A percentile compares a stretch with the other conserved stretches of the same genome.
These are phyloP conservation scores for Zaprionus inermis DNA, from an alignment of 1,140 invertebrate genomes.

Conservation along the genomic window DNA sequence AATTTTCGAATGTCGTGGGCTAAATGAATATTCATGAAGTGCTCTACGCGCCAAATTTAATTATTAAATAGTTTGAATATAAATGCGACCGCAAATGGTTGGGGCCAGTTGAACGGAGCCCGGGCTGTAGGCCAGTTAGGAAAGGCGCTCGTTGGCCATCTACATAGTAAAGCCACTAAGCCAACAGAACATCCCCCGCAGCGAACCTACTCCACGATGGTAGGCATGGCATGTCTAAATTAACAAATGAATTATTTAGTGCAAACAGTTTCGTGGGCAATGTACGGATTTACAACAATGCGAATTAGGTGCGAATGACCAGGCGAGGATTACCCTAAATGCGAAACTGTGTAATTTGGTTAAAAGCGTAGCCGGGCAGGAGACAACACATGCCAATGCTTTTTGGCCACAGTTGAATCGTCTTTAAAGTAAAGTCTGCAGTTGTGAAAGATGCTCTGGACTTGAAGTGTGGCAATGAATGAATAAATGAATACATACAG, in stretches of 20 bases:
- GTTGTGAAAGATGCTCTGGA: not conserved
- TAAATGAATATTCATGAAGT: conserved; percentile 75
- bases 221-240: conserved; percentile 65
- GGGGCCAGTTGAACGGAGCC: conserved; percentile 6
- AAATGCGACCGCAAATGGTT: conserved; percentile 57
- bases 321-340: conserved; percentile 69
- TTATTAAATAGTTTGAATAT: conserved; percentile 73
- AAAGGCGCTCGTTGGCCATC: conserved; percentile 4
- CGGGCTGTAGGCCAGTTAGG: not conserved
- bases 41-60: conserved; percentile 52
- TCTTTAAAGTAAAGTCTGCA: conserved; percentile 13
- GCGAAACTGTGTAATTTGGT: conserved; percentile 69
- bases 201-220: not conserved
- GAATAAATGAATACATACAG: too few species aligned
- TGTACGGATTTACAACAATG: conserved; percentile 68
- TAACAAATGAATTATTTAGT: conserved; percentile 82
- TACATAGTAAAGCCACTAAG: conserved; percentile 23
- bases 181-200: conserved; percentile 23
- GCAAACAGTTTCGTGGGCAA: conserved; percentile 70
- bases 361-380: conserved; percentile 55
- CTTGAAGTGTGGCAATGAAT: not conserved
- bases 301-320: conserved; percentile 79
- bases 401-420: not conserved
- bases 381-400: conserved; percentile 20
- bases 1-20: conserved; percentile 68